phyloP scores from a whole-genome alignment of 2,888 invertebrate species.

The Noctua janthina region DNA sequence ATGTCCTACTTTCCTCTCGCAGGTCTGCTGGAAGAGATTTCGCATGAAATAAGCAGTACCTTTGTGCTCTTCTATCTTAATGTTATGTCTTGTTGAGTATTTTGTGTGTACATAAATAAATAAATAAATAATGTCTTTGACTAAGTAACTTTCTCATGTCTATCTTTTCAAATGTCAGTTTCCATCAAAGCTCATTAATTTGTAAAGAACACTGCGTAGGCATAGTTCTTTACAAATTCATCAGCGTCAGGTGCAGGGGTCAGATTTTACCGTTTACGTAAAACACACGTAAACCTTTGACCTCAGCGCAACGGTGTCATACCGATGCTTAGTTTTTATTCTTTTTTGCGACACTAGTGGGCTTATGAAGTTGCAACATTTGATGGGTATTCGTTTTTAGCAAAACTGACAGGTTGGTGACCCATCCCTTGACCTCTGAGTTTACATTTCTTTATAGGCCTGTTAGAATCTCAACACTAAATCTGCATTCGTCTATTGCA shows the following conservation, averaged over 20 bases:
- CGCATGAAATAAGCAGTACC: no score
- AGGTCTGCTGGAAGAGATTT: no score
- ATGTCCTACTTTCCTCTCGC: no score
- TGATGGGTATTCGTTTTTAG: slow-evolving; percentile 2
- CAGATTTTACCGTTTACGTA: slow-evolving; percentile 35
- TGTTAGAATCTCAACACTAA: neutral
- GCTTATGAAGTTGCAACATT: slow-evolving; percentile 14
- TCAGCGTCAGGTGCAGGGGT: slow-evolving; percentile 28
- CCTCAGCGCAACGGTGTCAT: slow-evolving; percentile 20
- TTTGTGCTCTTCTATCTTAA: no score
- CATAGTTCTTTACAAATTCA: slow-evolving; percentile 1
- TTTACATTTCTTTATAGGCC: neutral
- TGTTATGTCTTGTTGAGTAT: no score
- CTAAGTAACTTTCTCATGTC: slow-evolving; percentile 10
- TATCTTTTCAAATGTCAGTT: slow-evolving; percentile 13
- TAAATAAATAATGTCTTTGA: no score
- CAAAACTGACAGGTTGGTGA: neutral
- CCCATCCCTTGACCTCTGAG: neutral
- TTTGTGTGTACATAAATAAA: no score
- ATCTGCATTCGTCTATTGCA: neutral
- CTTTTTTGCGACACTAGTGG: slow-evolving; percentile 6
- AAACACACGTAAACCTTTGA: slow-evolving; percentile 9
- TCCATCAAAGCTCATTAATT: slow-evolving; percentile 23
- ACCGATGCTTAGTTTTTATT: neutral
- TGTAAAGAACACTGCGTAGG: slow-evolving; percentile 1